These are phyloP conservation scores for Andrena cerasifolii DNA, from an alignment of 1,140 invertebrate genomes.

Conservation along the genomic window DNA sequence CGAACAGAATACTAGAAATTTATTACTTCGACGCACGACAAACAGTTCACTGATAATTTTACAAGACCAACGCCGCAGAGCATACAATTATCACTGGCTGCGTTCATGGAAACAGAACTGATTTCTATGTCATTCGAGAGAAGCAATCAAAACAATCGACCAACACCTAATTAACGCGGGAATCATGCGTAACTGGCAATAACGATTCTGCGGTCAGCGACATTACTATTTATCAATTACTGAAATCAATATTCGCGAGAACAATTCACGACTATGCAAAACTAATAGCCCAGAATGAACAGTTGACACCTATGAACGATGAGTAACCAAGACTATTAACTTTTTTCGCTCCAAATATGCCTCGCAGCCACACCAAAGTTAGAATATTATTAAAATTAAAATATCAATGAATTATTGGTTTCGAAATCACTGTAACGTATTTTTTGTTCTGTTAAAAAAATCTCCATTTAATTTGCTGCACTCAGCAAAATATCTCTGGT, in stretches of 20 bases:
- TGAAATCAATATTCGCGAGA: background rate
- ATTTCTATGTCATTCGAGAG: background rate
- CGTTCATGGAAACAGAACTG: slow-evolving; percentile 1
- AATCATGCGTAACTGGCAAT: background rate
- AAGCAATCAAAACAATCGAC: background rate
- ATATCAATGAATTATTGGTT: no score
- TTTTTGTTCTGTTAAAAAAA: no score
- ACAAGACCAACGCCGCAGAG: background rate
- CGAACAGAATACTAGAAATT: no score
- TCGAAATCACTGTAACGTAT: no score
- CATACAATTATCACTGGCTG: background rate
- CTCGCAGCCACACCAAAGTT: no score
- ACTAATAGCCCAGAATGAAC: background rate
- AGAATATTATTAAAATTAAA: no score
- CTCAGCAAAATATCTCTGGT: no score
- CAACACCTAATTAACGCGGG: background rate
- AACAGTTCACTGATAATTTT: background rate
- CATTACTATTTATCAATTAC: background rate
- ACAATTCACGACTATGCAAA: background rate
- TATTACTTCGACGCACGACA: no score
- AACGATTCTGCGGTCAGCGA: background rate
- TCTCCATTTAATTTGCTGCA: no score
- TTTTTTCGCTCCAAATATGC: no score
- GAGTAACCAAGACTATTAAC: no score
- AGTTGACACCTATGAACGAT: no score